Evolutionary conservation across 2,113 vertebrate genomes (phyloP).

Genomic region (Vulpes lagopus): DNA sequence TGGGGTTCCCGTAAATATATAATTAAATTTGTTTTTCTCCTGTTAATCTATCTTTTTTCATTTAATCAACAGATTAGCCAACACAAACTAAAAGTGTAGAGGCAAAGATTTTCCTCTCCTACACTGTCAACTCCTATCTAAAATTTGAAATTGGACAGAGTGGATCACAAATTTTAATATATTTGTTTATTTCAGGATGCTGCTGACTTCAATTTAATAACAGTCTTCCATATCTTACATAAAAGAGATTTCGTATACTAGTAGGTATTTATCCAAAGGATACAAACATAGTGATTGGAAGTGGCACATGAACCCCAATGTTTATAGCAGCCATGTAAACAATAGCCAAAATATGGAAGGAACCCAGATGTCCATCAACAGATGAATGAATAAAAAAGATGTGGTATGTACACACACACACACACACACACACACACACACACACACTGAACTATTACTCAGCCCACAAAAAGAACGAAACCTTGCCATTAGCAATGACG

Average conservation of each 20-base stretch:
- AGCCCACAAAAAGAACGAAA: too few relatives aligned
- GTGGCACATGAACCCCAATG: neutral
- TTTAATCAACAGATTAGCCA: neutral
- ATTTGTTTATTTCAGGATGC: conserved; percentile 40
- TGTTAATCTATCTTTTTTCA: neutral
- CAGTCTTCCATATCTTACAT: neutral
- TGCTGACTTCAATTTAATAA: neutral
- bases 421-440: too few relatives aligned
- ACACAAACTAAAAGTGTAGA: neutral
- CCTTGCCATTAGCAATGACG: too few relatives aligned
- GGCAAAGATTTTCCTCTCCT: neutral
- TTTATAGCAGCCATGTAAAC: too few relatives aligned
- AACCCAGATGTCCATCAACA: too few relatives aligned
- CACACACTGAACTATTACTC: too few relatives aligned
- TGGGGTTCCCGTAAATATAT: neutral
- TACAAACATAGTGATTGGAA: neutral
- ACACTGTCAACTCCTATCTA: neutral
- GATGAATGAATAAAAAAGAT: too few relatives aligned
- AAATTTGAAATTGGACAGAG: neutral
- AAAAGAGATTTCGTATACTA: neutral
- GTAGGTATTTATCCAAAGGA: neutral
- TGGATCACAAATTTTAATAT: neutral
- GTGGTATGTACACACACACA: too few relatives aligned
- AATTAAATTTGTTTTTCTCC: neutral
- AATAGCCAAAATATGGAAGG: too few relatives aligned